Conservation (phyloP, 2,888 invertebrate genomes). For the Arctia plantaginis region DNA sequence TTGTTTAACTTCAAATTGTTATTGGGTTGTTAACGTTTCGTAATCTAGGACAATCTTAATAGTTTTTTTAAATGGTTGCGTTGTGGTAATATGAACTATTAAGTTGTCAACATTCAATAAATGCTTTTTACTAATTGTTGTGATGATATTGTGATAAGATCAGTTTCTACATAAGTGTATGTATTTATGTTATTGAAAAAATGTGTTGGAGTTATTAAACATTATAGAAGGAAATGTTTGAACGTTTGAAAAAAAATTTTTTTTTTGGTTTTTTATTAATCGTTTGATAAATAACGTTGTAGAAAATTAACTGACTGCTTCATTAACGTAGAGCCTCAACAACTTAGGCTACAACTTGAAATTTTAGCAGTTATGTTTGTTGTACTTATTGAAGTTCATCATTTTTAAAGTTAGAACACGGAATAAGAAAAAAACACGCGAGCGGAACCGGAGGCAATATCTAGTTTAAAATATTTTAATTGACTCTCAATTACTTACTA, state of each 20-base stretch:
- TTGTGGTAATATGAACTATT: not conserved
- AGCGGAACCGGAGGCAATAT: too few relatives aligned
- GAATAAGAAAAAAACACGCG: too few relatives aligned
- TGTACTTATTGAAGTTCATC: too few relatives aligned
- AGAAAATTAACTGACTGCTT: too few relatives aligned
- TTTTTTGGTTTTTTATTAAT: too few relatives aligned
- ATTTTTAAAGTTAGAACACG: too few relatives aligned
- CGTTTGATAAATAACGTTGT: too few relatives aligned
- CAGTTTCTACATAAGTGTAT: not conserved
- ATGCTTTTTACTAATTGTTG: not conserved
- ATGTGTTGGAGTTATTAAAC: not conserved
- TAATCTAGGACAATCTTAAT: not conserved
- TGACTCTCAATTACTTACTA: too few relatives aligned
- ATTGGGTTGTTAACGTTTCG: not conserved
- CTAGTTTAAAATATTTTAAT: too few relatives aligned
- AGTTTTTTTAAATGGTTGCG: not conserved
- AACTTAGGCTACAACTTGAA: too few relatives aligned
- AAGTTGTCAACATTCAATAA: not conserved
- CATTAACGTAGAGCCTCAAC: too few relatives aligned
- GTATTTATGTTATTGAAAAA: not conserved
- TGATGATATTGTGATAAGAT: not conserved
- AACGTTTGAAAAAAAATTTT: not conserved
- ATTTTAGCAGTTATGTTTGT: too few relatives aligned
- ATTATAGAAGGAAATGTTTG: not conserved
- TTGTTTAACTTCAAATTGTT: not conserved